A percentile compares a stretch with the other conserved stretches of the same genome.
Evolutionary conservation across 2,113 vertebrate species (phyloP).

Genomic region (Eurypyga helias): DNA sequence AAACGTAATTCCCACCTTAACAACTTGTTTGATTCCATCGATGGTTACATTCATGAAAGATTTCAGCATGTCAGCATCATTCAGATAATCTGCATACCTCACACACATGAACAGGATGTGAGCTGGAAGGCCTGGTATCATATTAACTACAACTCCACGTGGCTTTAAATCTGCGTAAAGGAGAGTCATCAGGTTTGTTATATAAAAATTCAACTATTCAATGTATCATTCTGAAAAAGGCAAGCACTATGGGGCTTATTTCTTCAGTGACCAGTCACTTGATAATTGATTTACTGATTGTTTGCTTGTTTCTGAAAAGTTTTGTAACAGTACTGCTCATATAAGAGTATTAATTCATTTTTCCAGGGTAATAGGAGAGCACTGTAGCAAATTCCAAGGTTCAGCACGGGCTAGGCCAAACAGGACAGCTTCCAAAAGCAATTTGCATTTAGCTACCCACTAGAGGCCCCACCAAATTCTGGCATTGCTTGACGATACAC

Average conservation of each 20-base stretch:
- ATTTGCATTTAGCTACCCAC: not conserved
- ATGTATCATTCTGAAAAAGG: not conserved
- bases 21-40: slow-evolving; percentile 86
- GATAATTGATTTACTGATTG: not conserved
- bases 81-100: slow-evolving; percentile 90
- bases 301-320: not conserved
- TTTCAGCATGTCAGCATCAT: slow-evolving; percentile 87
- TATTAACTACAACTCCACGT: slow-evolving; percentile 91
- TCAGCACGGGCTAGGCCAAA: not conserved
- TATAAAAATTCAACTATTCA: not conserved
- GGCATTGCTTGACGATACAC: not conserved
- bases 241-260: not conserved
- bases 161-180: slow-evolving; percentile 87
- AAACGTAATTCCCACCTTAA: slow-evolving; percentile 78
- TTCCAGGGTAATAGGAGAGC: not conserved
- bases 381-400: not conserved
- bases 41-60: slow-evolving; percentile 89
- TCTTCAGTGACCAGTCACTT: not conserved
- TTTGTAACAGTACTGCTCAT: not conserved
- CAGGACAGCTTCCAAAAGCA: not conserved
- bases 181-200: not conserved
- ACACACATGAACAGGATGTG: slow-evolving; percentile 96
- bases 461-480: not conserved
- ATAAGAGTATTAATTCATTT: not conserved
- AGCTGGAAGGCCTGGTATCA: slow-evolving; percentile 90